phyloP scores from a whole-genome alignment of 2,113 vertebrate genomes.

The Microcebus murinus region DNA sequence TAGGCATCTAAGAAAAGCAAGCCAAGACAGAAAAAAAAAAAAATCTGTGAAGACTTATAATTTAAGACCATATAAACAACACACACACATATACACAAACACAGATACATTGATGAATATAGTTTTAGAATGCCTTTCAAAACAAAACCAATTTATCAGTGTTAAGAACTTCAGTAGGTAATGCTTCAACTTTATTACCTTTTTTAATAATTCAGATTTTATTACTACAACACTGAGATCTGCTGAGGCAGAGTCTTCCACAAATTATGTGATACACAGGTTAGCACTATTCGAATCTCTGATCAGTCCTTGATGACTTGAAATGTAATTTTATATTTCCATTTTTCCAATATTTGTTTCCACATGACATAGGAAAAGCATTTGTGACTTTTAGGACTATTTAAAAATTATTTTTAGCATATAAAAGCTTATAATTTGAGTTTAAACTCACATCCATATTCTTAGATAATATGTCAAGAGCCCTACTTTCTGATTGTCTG shows the following conservation, averaged over 20 bases:
- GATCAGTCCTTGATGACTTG: background rate
- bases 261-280: background rate
- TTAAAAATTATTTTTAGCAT: background rate
- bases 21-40: background rate
- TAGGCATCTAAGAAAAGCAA: background rate
- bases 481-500: background rate
- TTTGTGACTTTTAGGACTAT: background rate
- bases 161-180: background rate
- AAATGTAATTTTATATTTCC: background rate
- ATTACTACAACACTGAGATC: background rate
- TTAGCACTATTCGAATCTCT: background rate
- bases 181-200: background rate
- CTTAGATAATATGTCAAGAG: background rate
- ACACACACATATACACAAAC: background rate
- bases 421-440: background rate
- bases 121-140: background rate
- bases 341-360: background rate
- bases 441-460: background rate
- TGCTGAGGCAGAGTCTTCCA: background rate
- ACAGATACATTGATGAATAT: background rate
- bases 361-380: background rate
- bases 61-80: background rate
- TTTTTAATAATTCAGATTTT: background rate
- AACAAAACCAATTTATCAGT: background rate
- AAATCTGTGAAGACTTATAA: background rate